A percentile compares a stretch with the other conserved stretches of the same genome.
Conservation (phyloP, 2,888 invertebrate species). For the Apotomis capreana region DNA sequence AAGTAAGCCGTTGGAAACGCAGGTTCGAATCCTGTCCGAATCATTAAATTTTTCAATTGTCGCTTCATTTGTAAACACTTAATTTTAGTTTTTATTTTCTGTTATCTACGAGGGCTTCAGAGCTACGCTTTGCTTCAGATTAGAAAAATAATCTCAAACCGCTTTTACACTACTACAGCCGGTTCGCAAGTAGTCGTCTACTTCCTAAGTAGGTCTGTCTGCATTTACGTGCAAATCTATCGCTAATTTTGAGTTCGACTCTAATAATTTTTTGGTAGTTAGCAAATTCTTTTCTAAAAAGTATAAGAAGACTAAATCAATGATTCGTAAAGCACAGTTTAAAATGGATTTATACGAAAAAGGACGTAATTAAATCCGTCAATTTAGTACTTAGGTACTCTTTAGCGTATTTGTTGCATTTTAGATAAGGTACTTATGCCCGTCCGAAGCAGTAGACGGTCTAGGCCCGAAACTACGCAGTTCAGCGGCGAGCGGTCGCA, state of each 20-base stretch:
- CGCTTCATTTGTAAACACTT: no score
- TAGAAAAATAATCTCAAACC: slow-evolving; percentile 34
- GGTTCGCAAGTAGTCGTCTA: slow-evolving; percentile 11
- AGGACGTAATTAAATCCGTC: slow-evolving; percentile 13
- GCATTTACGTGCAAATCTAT: slow-evolving; percentile 25
- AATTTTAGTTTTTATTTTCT: slow-evolving; percentile 68
- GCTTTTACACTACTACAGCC: slow-evolving; percentile 13
- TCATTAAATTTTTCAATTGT: no score
- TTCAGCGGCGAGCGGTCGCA: not conserved
- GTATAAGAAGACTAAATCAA: not conserved
- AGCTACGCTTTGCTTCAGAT: slow-evolving; percentile 33
- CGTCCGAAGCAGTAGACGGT: slow-evolving; percentile 1
- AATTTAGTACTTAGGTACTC: not conserved
- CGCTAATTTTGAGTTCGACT: slow-evolving; percentile 37
- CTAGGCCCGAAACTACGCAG: not conserved
- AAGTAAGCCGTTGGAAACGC: no score
- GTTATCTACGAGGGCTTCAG: slow-evolving; percentile 31
- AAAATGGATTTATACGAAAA: not conserved
- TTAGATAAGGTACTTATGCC: not conserved
- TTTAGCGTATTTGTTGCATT: not conserved
- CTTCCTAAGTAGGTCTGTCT: slow-evolving; percentile 26
- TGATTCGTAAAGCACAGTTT: not conserved
- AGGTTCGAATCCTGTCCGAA: no score
- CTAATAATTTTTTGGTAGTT: slow-evolving; percentile 35
- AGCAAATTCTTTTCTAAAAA: slow-evolving; percentile 11